These are phyloP conservation scores for Centropristis striata DNA, from an alignment of 2,113 vertebrate genomes.

Conservation along the genomic window DNA sequence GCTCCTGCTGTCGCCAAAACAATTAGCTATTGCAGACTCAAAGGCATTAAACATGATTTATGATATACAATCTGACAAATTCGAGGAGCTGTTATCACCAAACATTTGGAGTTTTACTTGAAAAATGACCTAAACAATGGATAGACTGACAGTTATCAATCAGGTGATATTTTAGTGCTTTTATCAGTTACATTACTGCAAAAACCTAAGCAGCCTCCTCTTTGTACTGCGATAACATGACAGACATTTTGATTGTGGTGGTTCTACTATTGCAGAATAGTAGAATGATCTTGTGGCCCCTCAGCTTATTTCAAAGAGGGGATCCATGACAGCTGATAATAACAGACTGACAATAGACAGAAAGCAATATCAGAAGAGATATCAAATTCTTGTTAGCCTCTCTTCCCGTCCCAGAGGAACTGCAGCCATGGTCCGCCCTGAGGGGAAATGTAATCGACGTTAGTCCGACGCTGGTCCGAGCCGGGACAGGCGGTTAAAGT, in stretches of 20 bases:
- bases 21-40: not conserved
- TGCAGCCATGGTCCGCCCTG: not conserved
- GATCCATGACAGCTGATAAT: conserved; percentile 15
- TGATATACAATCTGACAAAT: not conserved
- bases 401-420: conserved; percentile 3
- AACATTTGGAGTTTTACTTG: not conserved
- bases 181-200: not conserved
- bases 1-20: not conserved
- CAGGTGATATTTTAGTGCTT: not conserved
- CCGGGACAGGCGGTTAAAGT: conserved; percentile 8
- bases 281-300: conserved; percentile 1
- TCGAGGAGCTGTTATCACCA: not conserved
- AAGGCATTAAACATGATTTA: not conserved
- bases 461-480: not conserved
- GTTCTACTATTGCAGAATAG: not conserved
- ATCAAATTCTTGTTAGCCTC: conserved; percentile 7
- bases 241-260: not conserved
- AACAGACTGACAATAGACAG: not conserved
- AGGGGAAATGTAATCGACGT: conserved; percentile 26
- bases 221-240: not conserved
- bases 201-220: not conserved
- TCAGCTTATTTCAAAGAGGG: conserved; percentile 2
- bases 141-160: not conserved
- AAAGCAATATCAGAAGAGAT: conserved; percentile 19
- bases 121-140: not conserved